A percentile compares a stretch with the other conserved stretches of the same genome.
Evolutionary conservation across 1,140 invertebrate species (phyloP).

Genomic region (Mamestra configurata): DNA sequence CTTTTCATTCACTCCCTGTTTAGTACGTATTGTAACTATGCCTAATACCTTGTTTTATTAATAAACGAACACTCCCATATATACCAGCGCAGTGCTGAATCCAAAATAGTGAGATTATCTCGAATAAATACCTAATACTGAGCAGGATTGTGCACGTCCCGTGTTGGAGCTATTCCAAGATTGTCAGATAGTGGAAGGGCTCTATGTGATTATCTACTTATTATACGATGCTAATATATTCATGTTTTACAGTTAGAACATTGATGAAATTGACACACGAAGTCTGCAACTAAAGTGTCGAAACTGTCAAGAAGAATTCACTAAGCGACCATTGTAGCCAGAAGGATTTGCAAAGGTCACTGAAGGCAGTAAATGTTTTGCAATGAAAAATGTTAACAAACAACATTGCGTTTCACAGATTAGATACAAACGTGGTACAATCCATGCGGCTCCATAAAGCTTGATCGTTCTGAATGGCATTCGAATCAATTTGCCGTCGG

Average conservation of each 20-base stretch:
- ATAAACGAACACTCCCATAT: constrained; percentile 33
- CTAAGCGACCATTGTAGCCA: background rate
- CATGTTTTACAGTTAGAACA: background rate
- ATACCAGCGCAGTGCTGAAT: constrained; percentile 13
- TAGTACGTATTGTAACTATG: background rate
- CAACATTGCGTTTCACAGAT: constrained; percentile 23
- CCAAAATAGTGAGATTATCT: constrained; percentile 11
- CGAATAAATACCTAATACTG: constrained; percentile 28
- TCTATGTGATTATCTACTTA: constrained; percentile 36
- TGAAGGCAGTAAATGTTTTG: background rate
- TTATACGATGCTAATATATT: constrained; percentile 4
- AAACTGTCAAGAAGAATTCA: background rate
- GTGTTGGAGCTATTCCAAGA: constrained; percentile 35
- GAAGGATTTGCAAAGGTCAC: background rate
- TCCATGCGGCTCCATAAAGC: constrained; percentile 54
- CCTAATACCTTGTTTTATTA: constrained; percentile 6
- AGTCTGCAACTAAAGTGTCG: background rate
- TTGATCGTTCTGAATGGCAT: constrained; percentile 55
- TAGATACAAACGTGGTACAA: constrained; percentile 48
- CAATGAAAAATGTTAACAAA: constrained; percentile 33
- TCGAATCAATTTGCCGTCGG: constrained; percentile 56
- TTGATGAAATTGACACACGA: background rate
- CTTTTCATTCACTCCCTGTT: background rate
- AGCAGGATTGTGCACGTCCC: constrained; percentile 17
- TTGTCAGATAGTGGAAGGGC: constrained; percentile 33